These are phyloP conservation scores for Tachysurus vachellii DNA, from an alignment of 2,113 vertebrate species.

Conservation along the genomic window DNA sequence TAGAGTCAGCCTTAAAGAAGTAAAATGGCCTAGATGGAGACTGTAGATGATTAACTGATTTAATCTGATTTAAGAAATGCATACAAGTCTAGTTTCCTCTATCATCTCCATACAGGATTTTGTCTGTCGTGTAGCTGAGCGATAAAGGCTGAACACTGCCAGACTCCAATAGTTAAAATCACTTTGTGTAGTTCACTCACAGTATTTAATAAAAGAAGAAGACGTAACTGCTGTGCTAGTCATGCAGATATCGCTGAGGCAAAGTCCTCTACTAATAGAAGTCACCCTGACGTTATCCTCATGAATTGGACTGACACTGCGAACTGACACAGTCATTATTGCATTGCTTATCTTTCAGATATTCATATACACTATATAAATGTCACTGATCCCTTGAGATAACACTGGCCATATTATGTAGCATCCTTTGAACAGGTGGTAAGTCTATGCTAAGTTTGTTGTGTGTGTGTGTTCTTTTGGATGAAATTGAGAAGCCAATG, in stretches of 20 bases:
- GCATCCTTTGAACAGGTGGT: conserved; percentile 46
- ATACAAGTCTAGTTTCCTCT: not conserved
- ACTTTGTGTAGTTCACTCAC: not conserved
- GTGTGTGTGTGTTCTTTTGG: conserved; percentile 31
- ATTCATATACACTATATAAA: conserved; percentile 25
- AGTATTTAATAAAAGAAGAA: not conserved
- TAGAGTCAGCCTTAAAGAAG: not conserved
- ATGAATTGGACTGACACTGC: conserved; percentile 35
- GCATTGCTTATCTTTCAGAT: conserved; percentile 41
- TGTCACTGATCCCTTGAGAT: conserved; percentile 38
- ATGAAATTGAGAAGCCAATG: conserved; percentile 36
- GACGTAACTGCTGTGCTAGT: not conserved
- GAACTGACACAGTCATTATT: conserved; percentile 40
- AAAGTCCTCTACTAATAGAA: conserved; percentile 37
- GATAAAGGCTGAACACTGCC: not conserved
- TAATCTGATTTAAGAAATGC: not conserved
- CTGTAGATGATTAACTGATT: not conserved
- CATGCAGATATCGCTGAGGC: conserved; percentile 25
- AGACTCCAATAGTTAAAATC: not conserved
- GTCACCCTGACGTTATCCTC: conserved; percentile 40
- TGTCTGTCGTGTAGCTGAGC: not conserved
- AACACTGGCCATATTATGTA: conserved; percentile 34
- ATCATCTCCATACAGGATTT: not conserved
- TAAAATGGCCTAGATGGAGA: not conserved
- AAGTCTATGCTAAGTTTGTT: not conserved